Evolutionary conservation across 2,888 invertebrate species (phyloP), one percentile per base, ranked within the genome.

Genomic region (Embidobia sp.): DNA sequence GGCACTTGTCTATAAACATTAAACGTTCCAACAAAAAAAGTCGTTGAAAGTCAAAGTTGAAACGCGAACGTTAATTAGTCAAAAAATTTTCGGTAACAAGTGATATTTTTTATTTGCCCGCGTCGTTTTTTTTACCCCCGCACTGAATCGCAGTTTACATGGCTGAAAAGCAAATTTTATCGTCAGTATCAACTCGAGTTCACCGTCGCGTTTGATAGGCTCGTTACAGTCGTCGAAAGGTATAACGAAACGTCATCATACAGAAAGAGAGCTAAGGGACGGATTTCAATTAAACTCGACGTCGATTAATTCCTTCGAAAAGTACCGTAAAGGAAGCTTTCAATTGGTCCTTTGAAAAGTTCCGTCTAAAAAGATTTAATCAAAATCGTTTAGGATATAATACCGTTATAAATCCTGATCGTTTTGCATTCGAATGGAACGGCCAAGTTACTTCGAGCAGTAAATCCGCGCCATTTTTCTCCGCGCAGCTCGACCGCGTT

Each of bases 291-390:
- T 73, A 77, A 73, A 77, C 63, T 63, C 48, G 18, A 73, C 48
- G 73, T 42, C 73, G 49, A 73, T 69, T 73, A 73, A 63, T 67
- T 63, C 49, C 55, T 61, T 37, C 51, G 46, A 26, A 55, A 69
- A 70, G 69, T 53, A 44, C 44, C 37, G 63, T 49, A 16, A 75
- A 69, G 67, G 67, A 67, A 63, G 69, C 67, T 67, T 77, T 77
- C 61, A 63, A 77, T 77, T 73, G 67, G 67, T 51, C 69, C 72
- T 69, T 73, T 73, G 42, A 70, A 63, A 77, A 66, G 61, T 75
- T 75, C 10, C 63, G 37, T 63, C 69, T 76, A 64, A 69, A 70
- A 75, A 74, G 75, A 74, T 66, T 66, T 46, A 67, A 75, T 75
- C 67, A 46, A 53, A 67, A 51, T 74, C 74, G 66, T 67, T 67